phyloP scores from a whole-genome alignment of 2,797 vertebrate species.

The Periophthalmus magnuspinnatus region DNA sequence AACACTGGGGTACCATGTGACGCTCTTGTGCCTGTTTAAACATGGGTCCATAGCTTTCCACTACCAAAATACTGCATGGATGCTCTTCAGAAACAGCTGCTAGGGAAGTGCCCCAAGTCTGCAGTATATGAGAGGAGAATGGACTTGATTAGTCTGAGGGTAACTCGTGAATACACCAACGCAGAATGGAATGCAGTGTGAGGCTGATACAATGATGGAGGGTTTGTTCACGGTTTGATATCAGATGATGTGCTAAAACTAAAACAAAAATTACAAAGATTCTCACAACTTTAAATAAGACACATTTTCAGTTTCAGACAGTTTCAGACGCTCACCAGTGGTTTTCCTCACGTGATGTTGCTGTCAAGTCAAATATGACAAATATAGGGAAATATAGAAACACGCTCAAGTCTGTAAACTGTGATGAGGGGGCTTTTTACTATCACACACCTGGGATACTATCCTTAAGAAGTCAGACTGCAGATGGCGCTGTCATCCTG shows the following conservation, averaged over 20 bases:
- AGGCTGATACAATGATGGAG: not conserved
- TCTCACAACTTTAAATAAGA: no score
- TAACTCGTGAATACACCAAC: constrained; percentile 7
- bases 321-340: no score
- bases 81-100: constrained; percentile 61
- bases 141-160: constrained; percentile 67
- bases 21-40: constrained; percentile 69
- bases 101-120: constrained; percentile 62
- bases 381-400: no score
- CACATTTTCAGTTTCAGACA: no score
- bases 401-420: no score
- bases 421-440: no score
- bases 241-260: not conserved
- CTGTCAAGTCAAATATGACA: no score
- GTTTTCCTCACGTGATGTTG: no score
- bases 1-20: constrained; percentile 63
- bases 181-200: not conserved
- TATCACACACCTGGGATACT: no score
- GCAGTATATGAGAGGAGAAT: constrained; percentile 58
- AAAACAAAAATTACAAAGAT: no score
- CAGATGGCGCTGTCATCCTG: no score
- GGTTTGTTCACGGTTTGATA: not conserved
- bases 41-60: constrained; percentile 57
- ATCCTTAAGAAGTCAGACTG: no score
- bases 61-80: constrained; percentile 59